Evolutionary conservation across 1,140 invertebrate species (phyloP), one percentile per base, ranked within the genome.

Genomic region (Conus ventricosus): DNA sequence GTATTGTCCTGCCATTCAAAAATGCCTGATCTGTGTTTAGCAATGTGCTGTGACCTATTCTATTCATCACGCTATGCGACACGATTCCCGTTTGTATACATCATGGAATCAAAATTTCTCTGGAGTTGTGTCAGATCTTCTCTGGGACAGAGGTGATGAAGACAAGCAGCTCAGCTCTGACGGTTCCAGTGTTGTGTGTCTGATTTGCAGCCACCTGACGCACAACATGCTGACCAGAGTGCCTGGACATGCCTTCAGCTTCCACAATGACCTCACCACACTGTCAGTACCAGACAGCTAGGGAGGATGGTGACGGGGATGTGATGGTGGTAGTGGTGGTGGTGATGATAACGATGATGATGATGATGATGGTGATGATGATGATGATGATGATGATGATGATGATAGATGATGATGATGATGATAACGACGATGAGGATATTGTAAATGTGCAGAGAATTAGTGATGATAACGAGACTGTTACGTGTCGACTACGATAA

Each of bases 371-470:
- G 82, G 5, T n/a, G 23, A 39, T 60, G 55, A 54, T n/a, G 51
- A 54, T 54, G 75, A 78, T 78, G 75, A 78, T 39, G 75, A 78
- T 78, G 55, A 53, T 15, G 55, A 54, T 84, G 51, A 84, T 51
- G 7, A 54, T 53, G 51, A 84, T 51, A 23, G 75, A 78, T 78
- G 75, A 78, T 39, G 75, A 78, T 78, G 55, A 53, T 15, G 55
- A 54, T 84, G 51, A 84, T 51, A 1, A 54, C 5, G 51, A 84
- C 5, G 27, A 39, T 39, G 75, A 78, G 3, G 75, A 78, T 39
- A 23, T 17, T 78, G 75, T 17, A 17, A 23, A 78, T 78, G 75
- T 17, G 8, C 11, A 78, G 10, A n/a, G n/a, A 10, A n/a, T 17
- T 4, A 17, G n/a, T 39, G 75, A 78, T 78, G 75, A 78, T 39